phyloP scores from a whole-genome alignment of 2,797 vertebrate genomes.

The Melanotaenia boesemani region DNA sequence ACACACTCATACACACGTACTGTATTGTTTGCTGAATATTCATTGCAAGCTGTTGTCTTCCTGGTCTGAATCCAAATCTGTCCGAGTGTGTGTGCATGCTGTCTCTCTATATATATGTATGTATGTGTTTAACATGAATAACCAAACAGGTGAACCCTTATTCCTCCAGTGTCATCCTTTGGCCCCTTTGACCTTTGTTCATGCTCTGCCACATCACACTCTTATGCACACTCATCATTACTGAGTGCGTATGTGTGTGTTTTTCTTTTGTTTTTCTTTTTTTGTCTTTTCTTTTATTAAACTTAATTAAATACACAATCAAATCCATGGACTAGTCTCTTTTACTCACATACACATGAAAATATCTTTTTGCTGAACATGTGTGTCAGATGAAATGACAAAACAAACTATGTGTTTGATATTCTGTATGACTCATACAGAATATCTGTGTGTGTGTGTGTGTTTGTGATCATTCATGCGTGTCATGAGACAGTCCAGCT shows the following conservation, averaged over 20 bases:
- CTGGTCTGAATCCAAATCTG: conserved; percentile 52
- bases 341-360: too few species aligned
- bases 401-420: conserved; percentile 23
- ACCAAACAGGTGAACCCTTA: conserved; percentile 38
- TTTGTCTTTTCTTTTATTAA: too few species aligned
- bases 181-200: conserved; percentile 2
- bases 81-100: background rate
- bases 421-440: conserved; percentile 28
- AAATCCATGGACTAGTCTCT: too few species aligned
- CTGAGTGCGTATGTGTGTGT: background rate
- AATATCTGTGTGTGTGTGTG: background rate
- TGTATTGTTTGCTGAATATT: conserved; percentile 66
- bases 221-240: background rate
- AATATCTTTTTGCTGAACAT: too few species aligned
- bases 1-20: conserved; percentile 13
- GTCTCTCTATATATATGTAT: background rate
- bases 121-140: conserved; percentile 40
- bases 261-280: background rate
- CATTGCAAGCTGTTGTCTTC: conserved; percentile 72
- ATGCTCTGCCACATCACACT: background rate
- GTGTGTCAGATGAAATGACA: conserved; percentile 1
- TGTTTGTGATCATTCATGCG: conserved; percentile 6
- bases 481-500: conserved; percentile 53
- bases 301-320: too few species aligned
- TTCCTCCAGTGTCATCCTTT: conserved; percentile 17